A percentile compares a stretch with the other conserved stretches of the same genome.
Evolutionary conservation across 1,140 invertebrate species (phyloP).

Genomic region (Doryteuthis pealeii): DNA sequence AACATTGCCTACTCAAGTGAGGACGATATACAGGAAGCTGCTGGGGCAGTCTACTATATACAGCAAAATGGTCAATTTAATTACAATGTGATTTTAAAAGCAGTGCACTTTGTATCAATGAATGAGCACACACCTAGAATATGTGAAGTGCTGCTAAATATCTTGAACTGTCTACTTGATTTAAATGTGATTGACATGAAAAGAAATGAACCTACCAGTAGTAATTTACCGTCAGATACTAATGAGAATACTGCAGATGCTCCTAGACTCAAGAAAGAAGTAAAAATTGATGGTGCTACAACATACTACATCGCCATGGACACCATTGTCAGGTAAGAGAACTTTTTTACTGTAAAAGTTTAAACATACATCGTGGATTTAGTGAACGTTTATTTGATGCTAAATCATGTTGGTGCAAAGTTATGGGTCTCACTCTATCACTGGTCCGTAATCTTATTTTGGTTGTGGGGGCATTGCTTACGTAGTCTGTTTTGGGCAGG

Average conservation of each 20-base stretch:
- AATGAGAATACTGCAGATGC: slow-evolving; percentile 13
- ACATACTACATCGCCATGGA: slow-evolving; percentile 63
- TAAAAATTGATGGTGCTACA: slow-evolving; percentile 31
- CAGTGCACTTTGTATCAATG: slow-evolving; percentile 79
- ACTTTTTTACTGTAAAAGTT: too few species aligned
- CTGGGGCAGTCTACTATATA: slow-evolving; percentile 89
- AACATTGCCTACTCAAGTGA: slow-evolving; percentile 85
- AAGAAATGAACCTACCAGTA: slow-evolving; percentile 17
- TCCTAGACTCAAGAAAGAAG: slow-evolving; percentile 7
- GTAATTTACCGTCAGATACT: not conserved
- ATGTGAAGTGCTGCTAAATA: slow-evolving; percentile 85
- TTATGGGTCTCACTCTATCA: too few species aligned
- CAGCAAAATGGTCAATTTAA: slow-evolving; percentile 93
- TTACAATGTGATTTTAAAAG: slow-evolving; percentile 78
- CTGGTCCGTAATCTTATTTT: too few species aligned
- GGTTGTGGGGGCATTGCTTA: too few species aligned
- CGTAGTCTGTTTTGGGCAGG: too few species aligned
- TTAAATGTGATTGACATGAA: slow-evolving; percentile 70
- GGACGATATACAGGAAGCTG: slow-evolving; percentile 64
- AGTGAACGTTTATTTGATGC: too few species aligned
- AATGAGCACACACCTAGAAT: slow-evolving; percentile 80
- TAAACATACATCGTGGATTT: too few species aligned
- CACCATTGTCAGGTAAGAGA: slow-evolving; percentile 60
- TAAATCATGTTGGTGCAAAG: too few species aligned
- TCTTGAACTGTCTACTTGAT: slow-evolving; percentile 85